Evolutionary conservation across 2,113 vertebrate species (phyloP), one percentile per base, ranked within the genome.

Genomic region (Vulpes lagopus): DNA sequence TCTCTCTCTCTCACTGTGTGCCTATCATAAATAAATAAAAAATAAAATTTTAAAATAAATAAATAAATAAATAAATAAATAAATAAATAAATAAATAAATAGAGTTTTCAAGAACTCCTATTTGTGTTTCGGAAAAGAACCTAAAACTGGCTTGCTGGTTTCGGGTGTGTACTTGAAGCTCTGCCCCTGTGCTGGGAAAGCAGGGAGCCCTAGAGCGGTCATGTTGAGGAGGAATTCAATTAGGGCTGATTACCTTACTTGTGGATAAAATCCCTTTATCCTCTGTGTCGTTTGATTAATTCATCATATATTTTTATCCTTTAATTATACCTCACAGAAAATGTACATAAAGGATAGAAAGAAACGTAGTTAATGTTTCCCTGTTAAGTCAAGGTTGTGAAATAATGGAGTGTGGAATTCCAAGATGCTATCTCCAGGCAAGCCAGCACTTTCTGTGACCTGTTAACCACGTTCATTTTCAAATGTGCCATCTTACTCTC

Each of bases 81-180:
- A 35, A 35, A 35, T 35, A 35, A 35, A 35, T 35, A 35, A 35
- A 35, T 35, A 35, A 35, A 35, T 98, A 89, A 51, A 55, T 89
- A 35, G 78, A 95, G 95, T 97, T 97, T 97, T 98, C 74, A 96
- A 93, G 73, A 91, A 71, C 97, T 98, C 92, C 83, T 95, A 76
- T 96, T 97, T 97, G 96, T 60, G 89, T 98, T 73, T 97, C 71
- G 76, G 96, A 98, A 96, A 90, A 97, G 95, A 91, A 79, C 94
- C 96, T 88, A 64, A 97, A 97, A 79, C 60, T 27, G 80, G 7
- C 78, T 65, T 97, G 65, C 88, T 84, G 95, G 27, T 96, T 97
- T 98, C 83, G 89, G 80, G 96, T 0, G 0, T 73, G 59, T 95
- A 22, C 97, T 97, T 95, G 80, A 97, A 98, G 98, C 89, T 76